A percentile compares a stretch with the other conserved stretches of the same genome.
Evolutionary conservation across 2,797 vertebrate species (phyloP).

Genomic region (Eupleurogrammus muticus): DNA sequence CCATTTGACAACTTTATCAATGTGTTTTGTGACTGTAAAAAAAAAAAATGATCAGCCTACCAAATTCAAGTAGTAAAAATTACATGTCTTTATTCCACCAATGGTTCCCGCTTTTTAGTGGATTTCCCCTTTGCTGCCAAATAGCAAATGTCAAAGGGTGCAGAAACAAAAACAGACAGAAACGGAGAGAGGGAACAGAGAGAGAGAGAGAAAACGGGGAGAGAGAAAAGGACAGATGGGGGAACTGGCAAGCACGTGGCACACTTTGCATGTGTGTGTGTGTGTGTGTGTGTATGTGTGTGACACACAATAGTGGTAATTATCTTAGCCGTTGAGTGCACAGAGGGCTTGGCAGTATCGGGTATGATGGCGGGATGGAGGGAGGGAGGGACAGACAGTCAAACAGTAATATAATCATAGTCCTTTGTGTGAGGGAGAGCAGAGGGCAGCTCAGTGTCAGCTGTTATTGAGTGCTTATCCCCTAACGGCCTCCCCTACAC

Average conservation of each 20-base stretch:
- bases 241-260: constrained; percentile 76
- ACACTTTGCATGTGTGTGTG: constrained; percentile 71
- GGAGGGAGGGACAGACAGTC: constrained; percentile 76
- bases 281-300: constrained; percentile 61
- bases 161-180: constrained; percentile 61
- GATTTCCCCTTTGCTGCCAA: constrained; percentile 44
- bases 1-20: constrained; percentile 10
- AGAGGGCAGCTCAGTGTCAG: constrained; percentile 87
- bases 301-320: constrained; percentile 86
- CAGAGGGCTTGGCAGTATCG: constrained; percentile 78
- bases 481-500: constrained; percentile 73
- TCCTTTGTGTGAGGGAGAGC: constrained; percentile 85
- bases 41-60: constrained; percentile 9
- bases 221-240: constrained; percentile 72
- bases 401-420: constrained; percentile 89
- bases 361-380: constrained; percentile 61
- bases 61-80: constrained; percentile 42
- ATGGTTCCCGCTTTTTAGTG: constrained; percentile 21
- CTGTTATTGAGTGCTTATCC: constrained; percentile 88
- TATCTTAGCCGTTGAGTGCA: constrained; percentile 82
- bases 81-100: constrained; percentile 26
- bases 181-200: constrained; percentile 41
- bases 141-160: constrained; percentile 47
- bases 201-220: constrained; percentile 42
- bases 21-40: constrained; percentile 10